Base-by-base conservation (phyloP, 1,140 invertebrate species). In the Nephila pilipes region DNA sequence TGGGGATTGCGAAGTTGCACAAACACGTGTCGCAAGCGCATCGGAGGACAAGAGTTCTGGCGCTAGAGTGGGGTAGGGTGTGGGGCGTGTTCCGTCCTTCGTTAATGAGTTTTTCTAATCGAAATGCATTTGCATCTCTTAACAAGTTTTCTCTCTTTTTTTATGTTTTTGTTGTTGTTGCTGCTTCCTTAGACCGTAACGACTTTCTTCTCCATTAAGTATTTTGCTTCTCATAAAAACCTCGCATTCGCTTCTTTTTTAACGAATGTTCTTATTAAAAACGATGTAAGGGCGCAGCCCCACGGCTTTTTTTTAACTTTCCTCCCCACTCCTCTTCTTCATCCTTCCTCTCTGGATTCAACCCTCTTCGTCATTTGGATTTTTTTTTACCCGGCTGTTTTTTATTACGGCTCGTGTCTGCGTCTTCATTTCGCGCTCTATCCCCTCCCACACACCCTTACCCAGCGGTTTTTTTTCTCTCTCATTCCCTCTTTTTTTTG, bases 211-310 rank as follows among this genome's bases (percentile, higher is more conserved):
- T 88, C 92, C 92, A 93, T 93, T 93, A 93, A 93, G 85, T 93
- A 88, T 93, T 89, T 87, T 93, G 85, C 87, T 88, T 93, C 92
- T 93, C 92, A 93, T 93, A 89, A 93, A 93, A 93, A 87, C 92
- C 85, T 93, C 55, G 92, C 87, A 88, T 93, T 88, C 87, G 85
- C 57, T 81, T 92, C 69, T 85, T 93, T 93, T 93, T 93, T 93
- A 93, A 93, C 92, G 92, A 93, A 93, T 93, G 92, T 93, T 93
- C 92, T 93, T 93, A 93, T 93, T 93, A 93, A 93, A 93, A 93
- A 93, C 85, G 92, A 88, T 93, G 92, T 93, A 88, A 89, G 92
- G 92, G 87, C 91, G 85, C 85, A 87, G 91, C 91, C 75, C 46
- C 22, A 60, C 36, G 54, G 54, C 20, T 90, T 79, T 92, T 87